Conservation (phyloP, 2,888 invertebrate genomes). For the Papilio elwesi region DNA sequence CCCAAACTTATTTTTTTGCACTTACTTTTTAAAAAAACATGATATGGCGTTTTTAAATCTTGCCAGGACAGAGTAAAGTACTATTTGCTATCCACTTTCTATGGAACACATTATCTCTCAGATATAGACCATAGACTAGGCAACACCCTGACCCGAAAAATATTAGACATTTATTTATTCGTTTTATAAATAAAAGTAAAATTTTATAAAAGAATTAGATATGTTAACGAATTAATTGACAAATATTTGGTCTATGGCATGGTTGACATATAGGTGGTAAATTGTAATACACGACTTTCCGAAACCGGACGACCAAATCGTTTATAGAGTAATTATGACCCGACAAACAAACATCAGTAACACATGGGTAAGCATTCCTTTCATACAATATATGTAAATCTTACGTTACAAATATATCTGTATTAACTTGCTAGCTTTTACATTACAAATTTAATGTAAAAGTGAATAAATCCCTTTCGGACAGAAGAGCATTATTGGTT, state of each 20-base stretch:
- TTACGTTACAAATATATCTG: slow-evolving; percentile 33
- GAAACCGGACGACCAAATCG: neutral
- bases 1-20: too few species aligned
- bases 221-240: neutral
- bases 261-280: neutral
- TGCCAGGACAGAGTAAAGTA: too few species aligned
- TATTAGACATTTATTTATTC: too few species aligned
- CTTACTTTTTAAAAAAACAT: too few species aligned
- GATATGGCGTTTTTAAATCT: too few species aligned
- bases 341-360: too few species aligned
- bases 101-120: too few species aligned
- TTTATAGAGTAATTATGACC: too few species aligned
- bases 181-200: too few species aligned
- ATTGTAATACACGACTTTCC: slow-evolving; percentile 7
- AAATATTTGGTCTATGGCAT: neutral
- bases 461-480: neutral
- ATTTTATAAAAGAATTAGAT: neutral
- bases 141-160: too few species aligned
- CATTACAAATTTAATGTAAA: slow-evolving; percentile 4
- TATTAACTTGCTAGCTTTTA: neutral
- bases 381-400: slow-evolving; percentile 34
- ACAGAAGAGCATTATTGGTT: neutral
- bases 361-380: neutral
- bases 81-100: too few species aligned
- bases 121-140: too few species aligned